Evolutionary conservation across 2,113 vertebrate genomes (phyloP), one percentile per base, ranked within the genome.

Genomic region (Pachypanchax playfairii): DNA sequence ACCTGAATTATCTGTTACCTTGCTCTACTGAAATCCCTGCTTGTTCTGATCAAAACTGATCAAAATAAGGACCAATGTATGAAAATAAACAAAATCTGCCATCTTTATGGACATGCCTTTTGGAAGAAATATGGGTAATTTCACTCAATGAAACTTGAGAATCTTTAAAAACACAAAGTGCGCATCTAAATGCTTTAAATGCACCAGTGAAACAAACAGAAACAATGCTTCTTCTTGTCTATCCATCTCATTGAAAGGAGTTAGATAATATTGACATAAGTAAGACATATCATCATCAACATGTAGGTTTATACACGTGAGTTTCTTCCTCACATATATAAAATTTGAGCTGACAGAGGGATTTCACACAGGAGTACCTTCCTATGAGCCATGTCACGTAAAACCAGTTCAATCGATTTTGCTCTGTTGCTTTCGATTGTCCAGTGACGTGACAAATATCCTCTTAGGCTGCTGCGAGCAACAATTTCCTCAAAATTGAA

Each of bases 401-500:
- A 77, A 77, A 65, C 33, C 66, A 29, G 25, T 46, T 65, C 69
- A 61, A 75, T 85, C 77, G 33, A 85, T 86, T 49, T 80, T 80
- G 78, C 85, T 73, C 71, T 70, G 84, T 80, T 75, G 70, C 80
- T 65, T 53, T 52, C 64, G 52, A 69, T 81, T 63, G 50, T 72
- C 75, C 61, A 60, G 38, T 75, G 82, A 85, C 31, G 66, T 85
- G 88, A 86, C 72, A 80, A 79, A 84, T 80, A 74, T 83, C 62
- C 65, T 73, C 12, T n/a, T 44, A 64, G 69, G 77, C 43, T 24
- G 67, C 83, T 62, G 38, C 57, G 2, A 83, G 86, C 81, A 76
- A 82, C 83, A 81, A 83, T 90, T 89, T 88, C 78, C 83, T 35
- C 53, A 71, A 81, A 84, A 89, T 83, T 85, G 89, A 87, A 90